Conservation (phyloP, 1,140 invertebrate species). For the Psix sp. region DNA sequence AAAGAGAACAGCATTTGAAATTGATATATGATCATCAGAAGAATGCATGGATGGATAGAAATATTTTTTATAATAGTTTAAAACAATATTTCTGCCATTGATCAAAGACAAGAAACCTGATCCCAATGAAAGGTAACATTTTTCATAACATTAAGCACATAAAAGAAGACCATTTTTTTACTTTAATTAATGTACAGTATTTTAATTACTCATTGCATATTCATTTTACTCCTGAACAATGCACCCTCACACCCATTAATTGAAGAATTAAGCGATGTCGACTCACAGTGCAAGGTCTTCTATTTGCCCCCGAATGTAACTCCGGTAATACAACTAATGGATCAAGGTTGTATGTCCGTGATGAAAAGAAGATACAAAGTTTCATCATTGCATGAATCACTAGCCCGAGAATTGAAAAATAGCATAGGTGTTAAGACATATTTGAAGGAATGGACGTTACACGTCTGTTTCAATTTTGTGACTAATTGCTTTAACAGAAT, state of each 20-base stretch:
- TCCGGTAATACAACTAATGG: constrained; percentile 66
- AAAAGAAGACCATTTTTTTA: not conserved
- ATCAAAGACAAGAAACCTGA: too few relatives aligned
- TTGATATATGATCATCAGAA: too few relatives aligned
- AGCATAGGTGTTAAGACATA: not conserved
- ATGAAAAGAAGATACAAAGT: constrained; percentile 26
- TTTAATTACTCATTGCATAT: not conserved
- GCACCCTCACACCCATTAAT: constrained; percentile 65
- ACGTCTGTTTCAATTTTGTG: constrained; percentile 3
- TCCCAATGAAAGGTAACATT: too few relatives aligned
- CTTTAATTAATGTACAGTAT: not conserved
- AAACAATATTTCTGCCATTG: too few relatives aligned
- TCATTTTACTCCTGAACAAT: constrained; percentile 29
- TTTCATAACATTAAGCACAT: constrained; percentile 1
- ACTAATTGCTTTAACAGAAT: constrained; percentile 5
- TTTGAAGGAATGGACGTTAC: constrained; percentile 1
- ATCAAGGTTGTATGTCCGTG: constrained; percentile 17
- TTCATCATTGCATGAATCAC: constrained; percentile 3
- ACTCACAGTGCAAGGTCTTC: constrained; percentile 67
- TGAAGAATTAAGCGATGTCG: constrained; percentile 67
- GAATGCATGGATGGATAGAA: too few relatives aligned
- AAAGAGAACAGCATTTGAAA: too few relatives aligned
- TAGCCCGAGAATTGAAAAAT: not conserved
- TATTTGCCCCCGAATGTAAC: constrained; percentile 72
- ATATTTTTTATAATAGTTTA: too few relatives aligned